These are phyloP conservation scores for Cyprinodon tularosa DNA, from an alignment of 2,113 vertebrate species.

Conservation along the genomic window DNA sequence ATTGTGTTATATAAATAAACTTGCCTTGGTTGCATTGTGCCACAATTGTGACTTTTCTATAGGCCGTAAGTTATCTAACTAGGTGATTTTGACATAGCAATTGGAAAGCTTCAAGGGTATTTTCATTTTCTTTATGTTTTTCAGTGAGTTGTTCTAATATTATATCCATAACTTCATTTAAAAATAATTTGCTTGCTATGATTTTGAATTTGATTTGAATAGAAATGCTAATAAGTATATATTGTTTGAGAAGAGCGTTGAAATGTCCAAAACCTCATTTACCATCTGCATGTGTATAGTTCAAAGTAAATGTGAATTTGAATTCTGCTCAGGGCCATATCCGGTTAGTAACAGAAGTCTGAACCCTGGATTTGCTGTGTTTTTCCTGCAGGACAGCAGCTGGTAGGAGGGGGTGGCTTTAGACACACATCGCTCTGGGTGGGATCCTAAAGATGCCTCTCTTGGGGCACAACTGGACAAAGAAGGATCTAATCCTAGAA, in stretches of 20 bases:
- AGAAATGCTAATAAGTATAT: not conserved
- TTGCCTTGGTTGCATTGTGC: no score
- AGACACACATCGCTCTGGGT: conserved; percentile 48
- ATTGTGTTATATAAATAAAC: no score
- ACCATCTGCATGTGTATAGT: not conserved
- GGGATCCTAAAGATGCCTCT: conserved; percentile 39
- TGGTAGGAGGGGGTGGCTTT: conserved; percentile 57
- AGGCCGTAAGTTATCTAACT: no score
- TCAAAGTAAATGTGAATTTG: not conserved
- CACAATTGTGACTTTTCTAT: no score
- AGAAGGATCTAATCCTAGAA: conserved; percentile 12
- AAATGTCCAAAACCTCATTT: not conserved
- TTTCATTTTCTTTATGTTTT: not conserved
- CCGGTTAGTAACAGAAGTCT: conserved; percentile 31
- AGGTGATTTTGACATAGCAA: no score
- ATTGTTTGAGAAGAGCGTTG: not conserved
- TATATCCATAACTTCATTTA: not conserved
- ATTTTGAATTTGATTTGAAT: not conserved
- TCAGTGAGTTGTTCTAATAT: not conserved
- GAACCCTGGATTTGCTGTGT: conserved; percentile 26
- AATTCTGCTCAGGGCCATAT: not conserved
- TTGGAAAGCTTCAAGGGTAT: no score
- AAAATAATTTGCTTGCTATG: not conserved
- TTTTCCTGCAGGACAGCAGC: conserved; percentile 42
- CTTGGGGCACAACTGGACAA: conserved; percentile 35